These are phyloP conservation scores for Pangasius djambal DNA, from an alignment of 2,797 vertebrate genomes.

Conservation along the genomic window DNA sequence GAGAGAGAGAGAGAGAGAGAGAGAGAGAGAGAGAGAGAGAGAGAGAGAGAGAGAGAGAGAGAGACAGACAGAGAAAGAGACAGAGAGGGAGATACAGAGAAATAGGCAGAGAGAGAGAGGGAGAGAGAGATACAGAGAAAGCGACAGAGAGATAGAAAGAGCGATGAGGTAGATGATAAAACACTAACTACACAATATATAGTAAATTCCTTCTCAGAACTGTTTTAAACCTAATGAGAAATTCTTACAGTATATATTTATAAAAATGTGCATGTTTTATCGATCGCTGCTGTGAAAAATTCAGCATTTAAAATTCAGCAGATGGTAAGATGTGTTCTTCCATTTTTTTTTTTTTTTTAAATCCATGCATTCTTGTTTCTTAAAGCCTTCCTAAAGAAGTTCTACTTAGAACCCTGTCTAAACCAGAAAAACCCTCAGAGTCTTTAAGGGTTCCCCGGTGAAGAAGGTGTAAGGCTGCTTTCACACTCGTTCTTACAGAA, in stretches of 20 bases:
- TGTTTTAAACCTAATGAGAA: conserved; percentile 30
- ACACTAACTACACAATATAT: neutral
- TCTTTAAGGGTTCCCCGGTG: neutral
- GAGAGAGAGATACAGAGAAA: neutral
- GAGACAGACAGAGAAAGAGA: neutral
- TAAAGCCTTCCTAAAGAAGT: neutral
- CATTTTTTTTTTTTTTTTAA: neutral
- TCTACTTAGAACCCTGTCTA: neutral
- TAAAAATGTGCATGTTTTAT: conserved; percentile 7
- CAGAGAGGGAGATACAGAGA: neutral
- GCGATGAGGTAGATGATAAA: neutral
- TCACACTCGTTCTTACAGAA: neutral
- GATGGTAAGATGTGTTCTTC: neutral
- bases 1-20: neutral
- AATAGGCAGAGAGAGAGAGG: neutral
- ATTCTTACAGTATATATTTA: conserved; percentile 1
- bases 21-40: neutral
- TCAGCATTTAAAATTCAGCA: conserved; percentile 2
- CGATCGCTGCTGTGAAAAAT: neutral
- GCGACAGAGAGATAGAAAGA: neutral
- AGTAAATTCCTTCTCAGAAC: conserved; percentile 46
- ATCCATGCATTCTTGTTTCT: neutral
- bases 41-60: neutral
- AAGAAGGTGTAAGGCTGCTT: conserved; percentile 2
- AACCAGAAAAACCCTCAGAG: neutral